These are phyloP conservation scores for Tenthredo amoena DNA, from an alignment of 2,888 invertebrate genomes.

Conservation along the genomic window DNA sequence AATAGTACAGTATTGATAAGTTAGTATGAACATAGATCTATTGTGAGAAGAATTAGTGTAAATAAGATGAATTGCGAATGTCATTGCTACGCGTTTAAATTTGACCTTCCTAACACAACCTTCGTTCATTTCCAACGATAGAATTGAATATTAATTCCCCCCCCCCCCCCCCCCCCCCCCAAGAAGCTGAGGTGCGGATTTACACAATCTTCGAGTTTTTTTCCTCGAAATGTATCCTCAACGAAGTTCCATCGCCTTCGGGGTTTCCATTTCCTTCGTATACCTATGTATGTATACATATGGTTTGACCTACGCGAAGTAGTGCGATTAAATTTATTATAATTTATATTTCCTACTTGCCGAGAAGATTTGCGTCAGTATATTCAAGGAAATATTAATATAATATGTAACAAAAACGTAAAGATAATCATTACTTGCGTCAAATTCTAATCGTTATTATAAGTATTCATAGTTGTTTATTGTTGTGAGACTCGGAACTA, in stretches of 20 bases:
- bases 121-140: not conserved
- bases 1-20: not conserved
- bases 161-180: no score
- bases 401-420: not conserved
- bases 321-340: not conserved
- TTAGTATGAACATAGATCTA: not conserved
- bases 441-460: not conserved
- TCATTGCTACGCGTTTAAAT: not conserved
- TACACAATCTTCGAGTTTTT: not conserved
- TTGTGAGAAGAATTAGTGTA: not conserved
- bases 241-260: not conserved
- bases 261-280: not conserved
- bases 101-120: not conserved
- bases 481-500: not conserved
- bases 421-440: not conserved
- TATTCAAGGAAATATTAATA: not conserved
- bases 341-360: not conserved
- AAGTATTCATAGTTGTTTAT: not conserved
- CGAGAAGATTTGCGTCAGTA: not conserved
- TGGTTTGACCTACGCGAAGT: no score
- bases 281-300: not conserved
- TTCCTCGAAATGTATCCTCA: not conserved
- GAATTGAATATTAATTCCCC: not conserved
- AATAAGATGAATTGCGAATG: not conserved
- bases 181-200: not conserved